Evolutionary conservation across 37 sponge, comb jelly and placozoan genomes (phyloP).

Genomic region (Crambe crambe): DNA sequence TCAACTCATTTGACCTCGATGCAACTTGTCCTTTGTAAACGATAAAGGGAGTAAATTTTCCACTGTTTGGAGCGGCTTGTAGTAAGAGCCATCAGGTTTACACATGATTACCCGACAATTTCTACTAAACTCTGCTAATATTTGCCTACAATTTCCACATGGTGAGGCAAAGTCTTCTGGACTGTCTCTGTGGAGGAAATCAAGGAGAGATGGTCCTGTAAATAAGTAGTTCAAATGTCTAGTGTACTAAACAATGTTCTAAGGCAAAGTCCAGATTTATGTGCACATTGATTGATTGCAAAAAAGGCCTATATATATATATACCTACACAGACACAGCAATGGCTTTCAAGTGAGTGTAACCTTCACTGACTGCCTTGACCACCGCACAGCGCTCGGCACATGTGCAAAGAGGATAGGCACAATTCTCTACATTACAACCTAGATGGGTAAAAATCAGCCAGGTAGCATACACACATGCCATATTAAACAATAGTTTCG

Average conservation of each 20-base stretch:
- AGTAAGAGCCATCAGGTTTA: slow-evolving; percentile 20
- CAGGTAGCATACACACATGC: too few species aligned
- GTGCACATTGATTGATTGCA: not conserved
- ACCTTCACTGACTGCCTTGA: slow-evolving; percentile 95
- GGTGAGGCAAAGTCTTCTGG: slow-evolving; percentile 59
- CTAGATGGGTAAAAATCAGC: too few species aligned
- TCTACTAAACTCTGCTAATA: slow-evolving; percentile 77
- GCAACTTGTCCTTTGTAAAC: too few species aligned
- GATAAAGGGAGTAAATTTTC: slow-evolving; percentile 52
- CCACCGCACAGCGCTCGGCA: slow-evolving; percentile 87
- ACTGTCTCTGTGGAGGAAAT: slow-evolving; percentile 47
- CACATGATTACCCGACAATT: slow-evolving; percentile 45
- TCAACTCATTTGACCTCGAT: too few species aligned
- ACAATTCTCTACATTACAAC: slow-evolving; percentile 96
- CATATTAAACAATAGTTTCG: too few species aligned
- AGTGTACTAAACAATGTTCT: too few species aligned
- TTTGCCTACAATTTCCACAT: slow-evolving; percentile 90
- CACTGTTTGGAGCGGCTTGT: too few species aligned
- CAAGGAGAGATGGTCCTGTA: too few species aligned
- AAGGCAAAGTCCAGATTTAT: not conserved
- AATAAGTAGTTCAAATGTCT: not conserved
- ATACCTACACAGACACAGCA: slow-evolving; percentile 79
- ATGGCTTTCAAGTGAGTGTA: slow-evolving; percentile 61
- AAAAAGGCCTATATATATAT: not conserved
- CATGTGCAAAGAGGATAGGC: slow-evolving; percentile 75